These are phyloP conservation scores for Trisateles emortualis DNA, from an alignment of 2,888 invertebrate genomes.

Conservation along the genomic window DNA sequence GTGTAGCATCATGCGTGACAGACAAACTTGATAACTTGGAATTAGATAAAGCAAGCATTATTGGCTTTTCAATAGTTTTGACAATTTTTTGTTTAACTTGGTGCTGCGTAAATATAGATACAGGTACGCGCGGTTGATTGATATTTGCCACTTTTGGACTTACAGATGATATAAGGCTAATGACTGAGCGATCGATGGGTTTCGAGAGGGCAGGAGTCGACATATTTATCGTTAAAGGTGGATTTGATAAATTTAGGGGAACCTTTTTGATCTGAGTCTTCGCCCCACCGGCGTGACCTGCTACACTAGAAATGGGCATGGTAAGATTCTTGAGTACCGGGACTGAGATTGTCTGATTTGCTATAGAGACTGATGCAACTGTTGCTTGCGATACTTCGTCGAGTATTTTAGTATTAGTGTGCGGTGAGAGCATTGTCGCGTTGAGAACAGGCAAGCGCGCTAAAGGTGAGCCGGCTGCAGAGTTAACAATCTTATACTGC, in stretches of 20 bases:
- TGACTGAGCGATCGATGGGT: constrained; percentile 79
- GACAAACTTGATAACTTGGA: constrained; percentile 86
- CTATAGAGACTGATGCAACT: constrained; percentile 84
- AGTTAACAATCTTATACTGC: constrained; percentile 79
- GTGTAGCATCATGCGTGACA: constrained; percentile 85
- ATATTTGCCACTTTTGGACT: constrained; percentile 71
- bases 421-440: constrained; percentile 62
- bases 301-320: constrained; percentile 62
- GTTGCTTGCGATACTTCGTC: constrained; percentile 88
- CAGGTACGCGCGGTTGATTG: constrained; percentile 70
- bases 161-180: constrained; percentile 82
- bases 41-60: constrained; percentile 82
- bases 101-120: constrained; percentile 79
- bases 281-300: constrained; percentile 56
- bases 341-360: constrained; percentile 83
- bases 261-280: constrained; percentile 58
- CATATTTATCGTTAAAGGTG: constrained; percentile 71
- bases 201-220: constrained; percentile 73
- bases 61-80: constrained; percentile 82
- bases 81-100: constrained; percentile 84
- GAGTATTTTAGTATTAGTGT: constrained; percentile 78
- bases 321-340: constrained; percentile 79
- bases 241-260: constrained; percentile 68
- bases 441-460: constrained; percentile 76
- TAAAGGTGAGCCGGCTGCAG: constrained; percentile 57